A percentile compares a stretch with the other conserved stretches of the same genome.
Evolutionary conservation across 2,797 vertebrate species (phyloP).

Genomic region (Mormyrus proboscirostris): DNA sequence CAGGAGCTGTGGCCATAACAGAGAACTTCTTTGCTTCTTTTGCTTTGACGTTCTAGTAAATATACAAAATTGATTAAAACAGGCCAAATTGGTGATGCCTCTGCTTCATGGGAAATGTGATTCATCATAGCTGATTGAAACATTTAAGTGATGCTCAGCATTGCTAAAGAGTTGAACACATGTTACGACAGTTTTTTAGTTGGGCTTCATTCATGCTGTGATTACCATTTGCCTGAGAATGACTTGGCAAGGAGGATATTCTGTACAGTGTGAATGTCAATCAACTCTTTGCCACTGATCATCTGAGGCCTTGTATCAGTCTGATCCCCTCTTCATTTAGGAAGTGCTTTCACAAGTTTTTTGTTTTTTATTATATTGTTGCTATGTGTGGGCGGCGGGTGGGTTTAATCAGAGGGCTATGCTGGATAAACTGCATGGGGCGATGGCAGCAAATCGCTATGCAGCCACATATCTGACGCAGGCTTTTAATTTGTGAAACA

Average conservation of each 20-base stretch:
- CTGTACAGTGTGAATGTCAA: not conserved
- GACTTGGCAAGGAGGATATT: not conserved
- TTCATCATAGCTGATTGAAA: not conserved
- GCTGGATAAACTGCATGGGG: not conserved
- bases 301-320: not conserved
- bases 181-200: not conserved
- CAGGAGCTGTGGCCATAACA: not conserved
- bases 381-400: not conserved
- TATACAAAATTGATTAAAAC: not conserved
- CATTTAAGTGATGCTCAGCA: not conserved
- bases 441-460: not conserved
- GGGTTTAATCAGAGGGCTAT: not conserved
- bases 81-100: not conserved
- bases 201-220: not conserved
- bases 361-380: not conserved
- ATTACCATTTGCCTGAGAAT: constrained; percentile 1
- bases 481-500: not conserved
- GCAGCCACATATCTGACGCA: not conserved
- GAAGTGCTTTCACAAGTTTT: not conserved
- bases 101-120: not conserved
- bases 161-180: not conserved
- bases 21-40: not conserved
- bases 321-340: not conserved
- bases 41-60: not conserved
- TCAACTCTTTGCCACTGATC: not conserved